Base-by-base conservation (phyloP, 2,113 vertebrate genomes). In the Gavia stellata region DNA sequence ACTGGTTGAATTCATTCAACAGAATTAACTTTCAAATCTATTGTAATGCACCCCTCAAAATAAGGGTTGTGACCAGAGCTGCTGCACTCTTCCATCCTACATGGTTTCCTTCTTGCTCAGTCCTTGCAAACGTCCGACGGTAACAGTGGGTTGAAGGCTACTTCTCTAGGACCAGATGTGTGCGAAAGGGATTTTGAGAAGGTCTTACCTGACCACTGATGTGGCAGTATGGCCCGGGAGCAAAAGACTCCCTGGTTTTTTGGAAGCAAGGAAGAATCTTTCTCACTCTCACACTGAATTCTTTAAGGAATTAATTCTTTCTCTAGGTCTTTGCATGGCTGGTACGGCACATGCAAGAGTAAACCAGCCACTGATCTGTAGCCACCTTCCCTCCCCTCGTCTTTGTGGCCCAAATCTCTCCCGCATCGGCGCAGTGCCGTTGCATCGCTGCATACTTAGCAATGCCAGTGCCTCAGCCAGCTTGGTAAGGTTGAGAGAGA, bases 371-470 rank as follows among this genome's bases (percentile, higher is more conserved):
- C 24, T 52, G 61, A 14, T 26, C 14, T 38, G n/a, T 20, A 29
- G 23, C 12, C 31, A 23, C 17, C 17, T 66, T 49, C 45, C 28
- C 13, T 34, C 38, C n/a, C n/a, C 12, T 49, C n/a, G 49, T 26
- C 33, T 47, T 31, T 34, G 33, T 40, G 62, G 36, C 23, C 44
- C 42, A 21, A 1, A 4, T n/a, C 10, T 56, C 26, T 81, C 31
- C 13, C 21, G 17, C 29, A 40, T 9, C 1, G 6, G 8, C 1
- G 0, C 3, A 6, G 25, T 79, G 13, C 31, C 14, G 40, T 9
- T 7, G 19, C 3, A 2, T 62, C 55, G 7, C 53, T 34, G 23
- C 4, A 3, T 34, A 3, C 36, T 55, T 38, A 9, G 61, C 18
- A 21, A 45, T n/a, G 44, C 42, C 33, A 33, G 23, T 26, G 16